phyloP scores from a whole-genome alignment of 2,888 invertebrate species.

The Phytoseiulus persimilis region DNA sequence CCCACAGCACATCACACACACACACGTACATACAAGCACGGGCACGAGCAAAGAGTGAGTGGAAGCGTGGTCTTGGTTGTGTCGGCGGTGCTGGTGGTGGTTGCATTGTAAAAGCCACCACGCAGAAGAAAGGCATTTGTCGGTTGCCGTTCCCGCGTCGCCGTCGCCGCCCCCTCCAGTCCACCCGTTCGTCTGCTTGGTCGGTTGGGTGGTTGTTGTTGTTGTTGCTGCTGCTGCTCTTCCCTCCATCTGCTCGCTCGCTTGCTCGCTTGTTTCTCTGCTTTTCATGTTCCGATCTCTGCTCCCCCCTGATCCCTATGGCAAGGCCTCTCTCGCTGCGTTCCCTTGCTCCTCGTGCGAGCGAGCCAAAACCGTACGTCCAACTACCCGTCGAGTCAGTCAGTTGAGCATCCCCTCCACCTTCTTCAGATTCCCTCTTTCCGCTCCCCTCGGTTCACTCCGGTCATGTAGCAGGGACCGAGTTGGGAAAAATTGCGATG shows the following conservation, averaged over 20 bases:
- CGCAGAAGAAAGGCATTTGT: not conserved
- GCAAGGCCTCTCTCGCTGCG: not conserved
- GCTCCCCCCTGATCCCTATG: not conserved
- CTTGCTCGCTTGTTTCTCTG: not conserved
- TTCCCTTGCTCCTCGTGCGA: not conserved
- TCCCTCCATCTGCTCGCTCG: not conserved
- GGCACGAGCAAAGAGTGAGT: not conserved
- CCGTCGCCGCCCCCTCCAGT: not conserved
- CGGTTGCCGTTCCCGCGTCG: not conserved
- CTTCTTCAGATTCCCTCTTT: not conserved
- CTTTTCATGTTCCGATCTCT: not conserved
- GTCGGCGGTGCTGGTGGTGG: not conserved
- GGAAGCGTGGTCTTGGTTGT: not conserved
- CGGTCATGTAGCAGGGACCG: not conserved
- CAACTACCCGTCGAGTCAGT: not conserved
- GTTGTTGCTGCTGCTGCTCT: not conserved
- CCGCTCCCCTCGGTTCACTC: not conserved
- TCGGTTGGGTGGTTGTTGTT: not conserved
- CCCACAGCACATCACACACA: not conserved
- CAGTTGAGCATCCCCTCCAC: constrained; percentile 5
- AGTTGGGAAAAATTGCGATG: not conserved
- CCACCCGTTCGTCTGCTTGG: not conserved
- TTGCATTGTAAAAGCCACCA: not conserved
- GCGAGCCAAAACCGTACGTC: not conserved
- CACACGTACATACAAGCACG: not conserved